phyloP scores from a whole-genome alignment of 2,888 invertebrate species.

The Agriopis marginaria region DNA sequence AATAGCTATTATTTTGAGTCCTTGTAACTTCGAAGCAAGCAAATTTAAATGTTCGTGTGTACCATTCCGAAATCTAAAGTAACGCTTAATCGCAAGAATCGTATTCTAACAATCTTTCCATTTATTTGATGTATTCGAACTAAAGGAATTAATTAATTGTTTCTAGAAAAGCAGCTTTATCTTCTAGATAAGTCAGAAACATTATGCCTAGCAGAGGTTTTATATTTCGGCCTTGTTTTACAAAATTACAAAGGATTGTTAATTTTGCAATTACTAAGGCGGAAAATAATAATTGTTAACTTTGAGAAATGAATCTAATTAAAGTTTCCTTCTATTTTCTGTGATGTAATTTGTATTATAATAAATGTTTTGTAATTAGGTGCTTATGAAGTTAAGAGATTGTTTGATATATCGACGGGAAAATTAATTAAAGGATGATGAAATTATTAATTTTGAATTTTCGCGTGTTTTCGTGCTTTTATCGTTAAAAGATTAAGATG shows the following conservation, averaged over 20 bases:
- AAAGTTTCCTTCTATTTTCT: slow-evolving; percentile 36
- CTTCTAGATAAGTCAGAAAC: slow-evolving; percentile 35
- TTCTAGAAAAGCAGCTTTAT: slow-evolving; percentile 35
- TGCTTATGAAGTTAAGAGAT: slow-evolving; percentile 31
- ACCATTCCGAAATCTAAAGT: not conserved
- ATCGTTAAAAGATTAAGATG: slow-evolving; percentile 10
- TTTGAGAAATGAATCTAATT: slow-evolving; percentile 39
- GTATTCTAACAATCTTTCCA: slow-evolving; percentile 20
- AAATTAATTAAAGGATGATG: slow-evolving; percentile 24
- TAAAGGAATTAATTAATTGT: slow-evolving; percentile 40
- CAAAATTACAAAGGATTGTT: slow-evolving; percentile 42
- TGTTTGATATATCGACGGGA: slow-evolving; percentile 28
- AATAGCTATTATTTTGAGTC: too few relatives aligned
- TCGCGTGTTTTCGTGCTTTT: slow-evolving; percentile 10
- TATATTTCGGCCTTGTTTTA: slow-evolving; percentile 39
- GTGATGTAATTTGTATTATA: slow-evolving; percentile 35
- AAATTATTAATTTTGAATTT: slow-evolving; percentile 18
- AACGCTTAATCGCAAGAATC: slow-evolving; percentile 16
- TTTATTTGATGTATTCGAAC: slow-evolving; percentile 30
- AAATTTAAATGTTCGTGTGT: slow-evolving; percentile 4
- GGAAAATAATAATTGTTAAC: slow-evolving; percentile 40
- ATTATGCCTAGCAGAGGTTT: slow-evolving; percentile 40
- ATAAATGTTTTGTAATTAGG: slow-evolving; percentile 30
- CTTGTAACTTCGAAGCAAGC: not conserved
- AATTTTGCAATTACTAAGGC: slow-evolving; percentile 42